Base-by-base conservation (phyloP, 2,888 invertebrate species). In the Melipona bicolor region DNA sequence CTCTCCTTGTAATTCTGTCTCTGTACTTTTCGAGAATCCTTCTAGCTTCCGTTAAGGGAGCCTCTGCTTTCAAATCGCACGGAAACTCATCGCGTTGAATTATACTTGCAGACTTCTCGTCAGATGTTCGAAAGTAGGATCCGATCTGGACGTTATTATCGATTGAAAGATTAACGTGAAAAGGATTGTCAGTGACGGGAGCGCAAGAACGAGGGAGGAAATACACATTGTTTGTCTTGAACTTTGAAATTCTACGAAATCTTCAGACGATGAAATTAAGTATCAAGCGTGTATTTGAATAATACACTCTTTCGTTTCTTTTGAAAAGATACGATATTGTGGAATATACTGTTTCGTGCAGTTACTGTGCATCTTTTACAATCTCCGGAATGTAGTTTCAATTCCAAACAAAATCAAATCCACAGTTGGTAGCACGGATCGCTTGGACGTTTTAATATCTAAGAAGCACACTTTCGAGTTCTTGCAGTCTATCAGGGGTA, bases 21-120 rank as follows among this genome's bases (percentile, higher is more conserved):
- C 76, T 75, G 69, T 86, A 79, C 73, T 74, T 83, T 74, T 74
- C 13, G 70, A 83, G 79, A 81, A 77, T 85, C 76, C 85, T 81
- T 76, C 80, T 70, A 52, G 72, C 59, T 43, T 59, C 76, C 59
- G 75, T 73, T 77, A 72, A 76, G 71, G 84, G 24, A 65, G 67
- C n/a, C 75, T 68, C 64, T 65, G 24, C 56, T 64, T 64, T 76
- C 52, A 62, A 71, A 84, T 84, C 71, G 79, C 71, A 71, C 75
- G 79, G 71, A 79, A 79, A 68, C 79, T 75, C 71, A 43, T 49
- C 79, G 75, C 70, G 85, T 83, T 71, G 56, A 65, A 85, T 85
- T 72, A 80, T 71, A 77, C 80, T 85, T 77, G 73, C 77, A 65
- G 77, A 72, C 70, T 52, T 59, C 85, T 73, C 75, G 67, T n/a